These are phyloP conservation scores for Colistium nudipinnis DNA, from an alignment of 2,113 vertebrate genomes.

Conservation along the genomic window DNA sequence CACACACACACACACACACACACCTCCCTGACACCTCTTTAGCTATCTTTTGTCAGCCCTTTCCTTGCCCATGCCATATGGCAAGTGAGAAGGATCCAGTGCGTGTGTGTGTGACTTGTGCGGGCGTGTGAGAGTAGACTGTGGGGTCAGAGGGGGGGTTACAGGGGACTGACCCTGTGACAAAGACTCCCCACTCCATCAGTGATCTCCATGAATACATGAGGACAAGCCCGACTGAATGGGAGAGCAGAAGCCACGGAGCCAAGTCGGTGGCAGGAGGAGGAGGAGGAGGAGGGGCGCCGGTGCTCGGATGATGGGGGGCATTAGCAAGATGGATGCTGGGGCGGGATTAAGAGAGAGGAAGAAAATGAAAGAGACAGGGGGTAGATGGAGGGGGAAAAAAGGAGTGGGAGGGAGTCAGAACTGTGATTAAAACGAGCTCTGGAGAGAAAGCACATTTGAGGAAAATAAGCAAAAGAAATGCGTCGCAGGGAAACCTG, in stretches of 20 bases:
- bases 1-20: conserved; percentile 44
- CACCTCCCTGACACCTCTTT: conserved; percentile 74
- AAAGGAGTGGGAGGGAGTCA: background rate
- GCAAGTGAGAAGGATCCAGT: conserved; percentile 86
- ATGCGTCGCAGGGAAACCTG: conserved; percentile 36
- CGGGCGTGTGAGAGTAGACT: conserved; percentile 59
- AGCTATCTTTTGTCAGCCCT: conserved; percentile 75
- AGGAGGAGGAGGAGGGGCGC: conserved; percentile 31
- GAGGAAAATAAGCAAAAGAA: conserved; percentile 52
- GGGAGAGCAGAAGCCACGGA: conserved; percentile 71
- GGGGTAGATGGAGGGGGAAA: conserved; percentile 51
- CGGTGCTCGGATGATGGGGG: conserved; percentile 49
- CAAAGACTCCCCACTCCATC: conserved; percentile 88
- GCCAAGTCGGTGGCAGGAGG: conserved; percentile 55
- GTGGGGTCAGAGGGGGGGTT: conserved; percentile 78
- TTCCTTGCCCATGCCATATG: conserved; percentile 88
- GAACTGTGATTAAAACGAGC: conserved; percentile 66
- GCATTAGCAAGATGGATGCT: conserved; percentile 76
- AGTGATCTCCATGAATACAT: conserved; percentile 88
- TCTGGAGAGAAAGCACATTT: conserved; percentile 42
- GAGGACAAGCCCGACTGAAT: conserved; percentile 82
- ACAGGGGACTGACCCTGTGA: conserved; percentile 76
- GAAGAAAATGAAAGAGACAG: conserved; percentile 69
- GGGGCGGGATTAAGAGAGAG: conserved; percentile 61
- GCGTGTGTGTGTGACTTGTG: conserved; percentile 47